Conservation (phyloP, 2,888 invertebrate species). For the Cheilosia scutellata region DNA sequence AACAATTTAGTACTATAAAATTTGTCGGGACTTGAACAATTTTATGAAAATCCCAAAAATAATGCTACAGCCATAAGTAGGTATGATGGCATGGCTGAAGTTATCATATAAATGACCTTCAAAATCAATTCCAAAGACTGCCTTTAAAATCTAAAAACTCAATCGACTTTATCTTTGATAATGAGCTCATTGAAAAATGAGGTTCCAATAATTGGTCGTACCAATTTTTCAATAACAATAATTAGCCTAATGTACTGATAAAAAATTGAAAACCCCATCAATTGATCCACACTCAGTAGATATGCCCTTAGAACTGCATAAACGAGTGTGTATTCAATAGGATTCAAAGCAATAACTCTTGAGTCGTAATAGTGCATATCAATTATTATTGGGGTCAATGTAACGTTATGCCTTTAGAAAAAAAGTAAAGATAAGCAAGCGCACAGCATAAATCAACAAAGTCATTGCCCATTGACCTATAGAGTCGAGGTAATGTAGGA, state of each 20-base stretch:
- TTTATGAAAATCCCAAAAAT: no score
- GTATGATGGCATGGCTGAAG: no score
- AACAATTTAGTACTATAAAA: no score
- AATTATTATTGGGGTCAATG: slow-evolving; percentile 70
- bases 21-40: no score
- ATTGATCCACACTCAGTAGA: slow-evolving; percentile 32
- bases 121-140: no score
- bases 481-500: slow-evolving; percentile 42
- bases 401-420: slow-evolving; percentile 36
- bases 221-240: slow-evolving; percentile 10
- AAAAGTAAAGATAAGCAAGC: slow-evolving; percentile 42
- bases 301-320: slow-evolving; percentile 20
- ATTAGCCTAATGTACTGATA: slow-evolving; percentile 57
- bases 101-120: no score
- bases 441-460: slow-evolving; percentile 48
- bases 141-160: background rate
- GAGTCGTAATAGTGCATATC: slow-evolving; percentile 60
- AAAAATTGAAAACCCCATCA: slow-evolving; percentile 24
- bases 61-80: no score
- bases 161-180: background rate
- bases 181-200: slow-evolving; percentile 48
- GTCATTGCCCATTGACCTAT: slow-evolving; percentile 62
- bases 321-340: background rate
- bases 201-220: slow-evolving; percentile 9
- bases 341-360: slow-evolving; percentile 9